Evolutionary conservation across 2,113 vertebrate species (phyloP), one percentile per base, ranked within the genome.

Genomic region (Bufo gargarizans): DNA sequence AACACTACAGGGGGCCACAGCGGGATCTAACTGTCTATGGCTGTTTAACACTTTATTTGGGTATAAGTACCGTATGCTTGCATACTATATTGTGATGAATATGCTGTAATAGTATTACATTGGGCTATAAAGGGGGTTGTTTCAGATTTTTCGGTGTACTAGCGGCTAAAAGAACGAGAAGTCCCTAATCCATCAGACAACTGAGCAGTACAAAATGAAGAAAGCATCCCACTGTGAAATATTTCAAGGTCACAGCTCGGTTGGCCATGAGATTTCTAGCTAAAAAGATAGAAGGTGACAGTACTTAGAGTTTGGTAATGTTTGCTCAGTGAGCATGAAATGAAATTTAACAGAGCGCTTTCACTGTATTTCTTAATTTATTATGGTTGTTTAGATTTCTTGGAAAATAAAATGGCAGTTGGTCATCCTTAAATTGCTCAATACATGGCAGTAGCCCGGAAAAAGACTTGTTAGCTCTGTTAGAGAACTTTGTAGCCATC

Each of bases 301-400:
- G 91, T 92, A 91, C 88, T 91, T 92, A 91, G 6, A 92, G 89
- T 94, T 93, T 91, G 91, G 91, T 94, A 93, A 92, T 94, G 90
- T 94, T 96, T 94, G 94, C 93, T 93, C 95, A 93, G 91, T 87
- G 90, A 92, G 93, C 91, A 77, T 95, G 95, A 96, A 96, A 95
- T 95, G 93, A 93, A 95, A 94, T 94, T 92, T 96, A 95, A 92
- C 93, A 87, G 91, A 91, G 88, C 90, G 85, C 86, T 91, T 89
- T 92, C 92, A 92, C 92, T 94, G 89, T 90, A 82, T 94, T 93
- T 95, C 93, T 95, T 91, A 93, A 94, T 94, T 94, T 93, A 94
- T 92, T 92, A 90, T 93, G 87, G 92, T 93, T 95, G 90, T 94
- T 96, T 94, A 91, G 92, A 90, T 81, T 93, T 94, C 87, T 90